Conservation (phyloP, 2,113 vertebrate genomes). For the Benitochromis conjunctus region DNA sequence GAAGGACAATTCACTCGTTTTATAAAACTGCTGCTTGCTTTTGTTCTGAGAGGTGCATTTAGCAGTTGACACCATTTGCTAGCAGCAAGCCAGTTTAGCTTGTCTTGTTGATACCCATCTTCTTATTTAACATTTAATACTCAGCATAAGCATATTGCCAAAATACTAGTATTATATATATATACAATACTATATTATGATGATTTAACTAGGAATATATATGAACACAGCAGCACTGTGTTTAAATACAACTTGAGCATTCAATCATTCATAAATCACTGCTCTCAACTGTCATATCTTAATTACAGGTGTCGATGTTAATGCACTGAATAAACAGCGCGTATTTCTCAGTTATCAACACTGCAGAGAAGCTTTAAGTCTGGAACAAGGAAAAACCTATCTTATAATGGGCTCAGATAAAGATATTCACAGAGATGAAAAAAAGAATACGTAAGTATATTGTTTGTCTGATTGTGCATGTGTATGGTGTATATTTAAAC, state of each 20-base stretch:
- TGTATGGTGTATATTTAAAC: background rate
- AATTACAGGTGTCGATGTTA: conserved; percentile 45
- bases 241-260: background rate
- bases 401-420: conserved; percentile 66
- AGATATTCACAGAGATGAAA: conserved; percentile 12
- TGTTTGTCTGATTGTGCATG: background rate
- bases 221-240: background rate
- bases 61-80: background rate
- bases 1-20: too few relatives aligned
- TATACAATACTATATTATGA: background rate
- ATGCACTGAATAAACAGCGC: background rate
- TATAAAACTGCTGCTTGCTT: too few relatives aligned
- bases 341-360: conserved; percentile 52
- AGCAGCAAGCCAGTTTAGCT: background rate
- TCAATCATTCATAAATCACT: background rate
- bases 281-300: background rate
- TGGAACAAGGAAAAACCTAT: conserved; percentile 40
- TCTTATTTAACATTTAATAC: background rate
- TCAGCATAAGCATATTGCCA: rapidly evolving
- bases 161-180: background rate
- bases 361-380: conserved; percentile 50
- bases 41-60: background rate
- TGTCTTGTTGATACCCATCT: background rate
- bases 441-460: background rate
- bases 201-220: rapidly evolving